Evolutionary conservation across 2,797 vertebrate species (phyloP), one percentile per base, ranked within the genome.

Genomic region (Nasua narica): DNA sequence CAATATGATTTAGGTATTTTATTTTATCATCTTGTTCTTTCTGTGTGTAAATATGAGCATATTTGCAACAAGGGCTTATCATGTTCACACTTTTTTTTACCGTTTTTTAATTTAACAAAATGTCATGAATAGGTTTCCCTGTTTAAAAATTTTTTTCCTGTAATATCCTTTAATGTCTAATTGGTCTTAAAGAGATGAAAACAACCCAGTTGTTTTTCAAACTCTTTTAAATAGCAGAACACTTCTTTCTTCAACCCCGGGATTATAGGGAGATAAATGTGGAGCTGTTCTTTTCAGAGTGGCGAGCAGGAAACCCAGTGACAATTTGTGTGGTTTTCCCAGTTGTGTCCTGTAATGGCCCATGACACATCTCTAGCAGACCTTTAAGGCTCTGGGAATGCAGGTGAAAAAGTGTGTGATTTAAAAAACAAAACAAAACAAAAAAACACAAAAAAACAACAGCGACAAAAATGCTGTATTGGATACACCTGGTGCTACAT

Each of bases 131-230:
- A 90, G 2, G 1, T 92, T 93, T 92, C 32, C n/a, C 18, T 19
- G 37, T 82, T 81, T 87, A 70, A 54, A 81, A 67, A 46, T 43
- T 69, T 50, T 96, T 72, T 92, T 58, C 29, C 83, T 77, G 3
- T 67, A 79, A 69, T 16, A 58, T 54, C 19, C 3, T 91, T 83
- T 84, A 83, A 54, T 79, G 25, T 72, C 46, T 70, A 70, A 52
- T 48, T 72, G 37, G 27, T 65, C 16, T 76, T 92, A 62, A 88
- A 29, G 43, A 90, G n/a, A 52, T 78, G 13, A 95, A 94, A 94
- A 92, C 16, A 92, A 9, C 19, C 4, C 27, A 15, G n/a, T 62
- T 65, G 19, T 82, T 91, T 78, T 74, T 84, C 13, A 88, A 86
- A 69, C 32, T 54, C 27, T 43, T 85, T 67, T 62, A 60, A 81